A percentile compares a stretch with the other conserved stretches of the same genome.
phyloP scores from a whole-genome alignment of 2,888 invertebrate genomes.

The Metacarcinus magister region DNA sequence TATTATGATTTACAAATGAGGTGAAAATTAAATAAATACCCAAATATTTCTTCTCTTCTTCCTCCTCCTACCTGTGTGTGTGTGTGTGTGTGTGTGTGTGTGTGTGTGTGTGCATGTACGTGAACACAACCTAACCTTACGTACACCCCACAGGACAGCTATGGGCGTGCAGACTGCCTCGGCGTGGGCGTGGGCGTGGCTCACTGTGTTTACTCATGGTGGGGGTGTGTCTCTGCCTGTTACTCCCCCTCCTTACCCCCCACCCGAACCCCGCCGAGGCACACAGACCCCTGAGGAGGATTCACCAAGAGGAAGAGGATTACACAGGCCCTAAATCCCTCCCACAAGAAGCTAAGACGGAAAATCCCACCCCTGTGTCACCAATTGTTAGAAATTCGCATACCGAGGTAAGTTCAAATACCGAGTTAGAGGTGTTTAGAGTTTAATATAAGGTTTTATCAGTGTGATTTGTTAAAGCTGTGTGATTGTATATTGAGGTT shows the following conservation, averaged over 20 bases:
- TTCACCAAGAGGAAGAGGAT: not conserved
- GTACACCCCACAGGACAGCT: not conserved
- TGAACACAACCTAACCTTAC: not conserved
- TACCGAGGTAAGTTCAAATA: too few species aligned
- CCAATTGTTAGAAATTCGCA: too few species aligned
- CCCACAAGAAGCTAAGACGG: not conserved
- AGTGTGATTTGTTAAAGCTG: too few species aligned
- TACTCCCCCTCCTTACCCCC: not conserved
- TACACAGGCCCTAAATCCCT: not conserved
- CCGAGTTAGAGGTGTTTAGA: too few species aligned
- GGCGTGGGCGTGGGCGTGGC: not conserved
- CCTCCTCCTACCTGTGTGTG: not conserved
- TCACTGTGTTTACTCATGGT: not conserved
- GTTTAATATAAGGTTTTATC: too few species aligned
- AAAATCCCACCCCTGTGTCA: too few species aligned
- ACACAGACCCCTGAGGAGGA: not conserved
- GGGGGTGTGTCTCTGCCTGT: not conserved
- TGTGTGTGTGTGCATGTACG: not conserved
- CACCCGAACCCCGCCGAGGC: not conserved
- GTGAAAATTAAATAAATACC: not conserved
- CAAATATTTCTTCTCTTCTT: not conserved
- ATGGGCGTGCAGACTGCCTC: not conserved
- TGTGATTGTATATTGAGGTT: too few species aligned
- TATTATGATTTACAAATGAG: not conserved
- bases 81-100: not conserved